Evolutionary conservation across 2,888 invertebrate genomes (phyloP).

Genomic region (Ariolimax columbianus): DNA sequence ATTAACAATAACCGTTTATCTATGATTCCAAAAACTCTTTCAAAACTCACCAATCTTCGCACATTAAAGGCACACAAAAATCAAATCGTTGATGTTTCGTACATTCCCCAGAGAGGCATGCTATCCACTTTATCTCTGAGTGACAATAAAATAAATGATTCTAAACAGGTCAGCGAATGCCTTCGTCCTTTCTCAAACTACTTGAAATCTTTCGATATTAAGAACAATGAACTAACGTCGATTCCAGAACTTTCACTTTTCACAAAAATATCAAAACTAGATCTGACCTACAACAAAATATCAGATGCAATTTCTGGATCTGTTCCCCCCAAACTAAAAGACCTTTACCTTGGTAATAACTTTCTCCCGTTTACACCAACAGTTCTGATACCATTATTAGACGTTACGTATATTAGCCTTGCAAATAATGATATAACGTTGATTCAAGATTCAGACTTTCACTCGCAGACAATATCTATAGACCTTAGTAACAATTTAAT

Average conservation of each 20-base stretch:
- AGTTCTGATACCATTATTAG: neutral
- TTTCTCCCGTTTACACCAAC: neutral
- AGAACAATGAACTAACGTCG: neutral
- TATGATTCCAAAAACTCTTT: neutral
- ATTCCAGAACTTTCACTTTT: neutral
- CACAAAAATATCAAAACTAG: neutral
- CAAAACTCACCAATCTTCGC: neutral
- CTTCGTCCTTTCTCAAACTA: neutral
- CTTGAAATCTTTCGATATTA: neutral
- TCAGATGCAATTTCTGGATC: conserved; percentile 16
- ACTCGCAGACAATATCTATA: neutral
- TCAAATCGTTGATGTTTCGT: neutral
- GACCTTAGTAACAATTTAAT: neutral
- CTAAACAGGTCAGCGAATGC: neutral
- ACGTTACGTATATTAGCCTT: neutral
- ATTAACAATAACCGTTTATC: neutral
- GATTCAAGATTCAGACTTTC: neutral
- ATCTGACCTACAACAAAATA: neutral
- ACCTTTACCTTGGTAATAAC: neutral
- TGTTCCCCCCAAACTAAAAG: neutral
- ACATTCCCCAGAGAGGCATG: neutral
- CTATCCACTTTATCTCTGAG: neutral
- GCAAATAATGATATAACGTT: neutral
- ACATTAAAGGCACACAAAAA: neutral
- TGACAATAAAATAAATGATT: neutral